Evolutionary conservation across 2,888 invertebrate species (phyloP).

Genomic region (Dryomyza anilis): DNA sequence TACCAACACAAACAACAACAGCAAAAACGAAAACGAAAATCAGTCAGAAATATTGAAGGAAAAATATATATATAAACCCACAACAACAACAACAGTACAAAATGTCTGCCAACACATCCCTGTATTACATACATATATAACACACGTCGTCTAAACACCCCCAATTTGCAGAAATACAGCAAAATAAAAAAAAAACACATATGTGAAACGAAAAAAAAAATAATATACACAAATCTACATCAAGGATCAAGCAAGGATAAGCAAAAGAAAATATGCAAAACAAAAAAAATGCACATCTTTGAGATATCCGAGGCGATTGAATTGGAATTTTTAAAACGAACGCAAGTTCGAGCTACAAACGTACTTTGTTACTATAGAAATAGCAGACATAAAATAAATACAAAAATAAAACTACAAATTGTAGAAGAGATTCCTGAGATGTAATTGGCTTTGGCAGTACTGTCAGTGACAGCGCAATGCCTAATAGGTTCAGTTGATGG

Average conservation of each 20-base stretch:
- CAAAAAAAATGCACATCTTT: conserved; percentile 6
- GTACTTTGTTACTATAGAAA: background rate
- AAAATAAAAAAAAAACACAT: conserved; percentile 3
- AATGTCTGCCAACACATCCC: too few species aligned
- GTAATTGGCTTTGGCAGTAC: background rate
- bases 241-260: background rate
- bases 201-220: background rate
- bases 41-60: background rate
- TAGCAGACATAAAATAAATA: background rate
- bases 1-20: background rate
- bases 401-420: background rate
- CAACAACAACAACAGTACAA: background rate
- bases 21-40: background rate
- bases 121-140: too few species aligned
- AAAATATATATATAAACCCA: background rate
- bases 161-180: too few species aligned
- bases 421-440: background rate
- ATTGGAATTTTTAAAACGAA: conserved; percentile 10
- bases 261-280: background rate
- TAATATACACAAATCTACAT: background rate
- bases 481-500: too few species aligned
- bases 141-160: too few species aligned
- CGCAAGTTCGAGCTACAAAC: background rate
- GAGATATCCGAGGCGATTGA: conserved; percentile 3
- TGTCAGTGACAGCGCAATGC: background rate